Evolutionary conservation across 2,113 vertebrate species (phyloP), one percentile per base, ranked within the genome.

Genomic region (Spizaetus ornatus): DNA sequence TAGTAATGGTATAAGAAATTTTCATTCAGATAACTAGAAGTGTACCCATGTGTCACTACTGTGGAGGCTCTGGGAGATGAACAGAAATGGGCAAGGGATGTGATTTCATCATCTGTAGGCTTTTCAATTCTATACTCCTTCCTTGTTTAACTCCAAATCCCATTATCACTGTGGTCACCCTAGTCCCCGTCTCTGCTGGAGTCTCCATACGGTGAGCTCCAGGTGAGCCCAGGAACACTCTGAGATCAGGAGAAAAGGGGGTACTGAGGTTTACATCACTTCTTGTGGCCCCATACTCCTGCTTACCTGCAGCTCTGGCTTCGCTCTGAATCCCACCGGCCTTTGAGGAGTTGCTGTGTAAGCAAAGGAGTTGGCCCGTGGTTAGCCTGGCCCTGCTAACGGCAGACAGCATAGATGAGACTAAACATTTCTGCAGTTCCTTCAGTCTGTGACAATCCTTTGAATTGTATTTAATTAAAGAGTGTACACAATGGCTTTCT

Each of bases 31-130:
- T n/a, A 69, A 4, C 6, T 4, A 2, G 16, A 43, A 22, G 12
- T 13, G 42, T 48, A 13, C 18, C 26, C 0, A 0, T 29, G 20
- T 47, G 13, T 59, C 40, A 16, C 38, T 62, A 8, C 19, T 52
- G 5, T 25, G 36, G 13, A 15, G n/a, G 25, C 47, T 82, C 26
- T 88, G 47, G 27, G 45, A 62, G 38, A 38, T 77, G 40, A 70
- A 11, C 45, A 62, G 50, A 66, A 82, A n/a, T 3, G 20, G 9
- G 13, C 6, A 42, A 82, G 38, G 62, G 36, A 4, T 53, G 25
- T 23, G 52, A 40, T 45, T 76, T 50, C 59, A 40, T 42, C 56
- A 19, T 17, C 69, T 72, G 26, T 11, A 76, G 10, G 7, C 6
- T 88, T 93, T 59, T 20, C 26, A 17, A 0, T 66, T 78, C 18